These are phyloP conservation scores for Tiphia femorata DNA, from an alignment of 2,888 invertebrate genomes.

Conservation along the genomic window DNA sequence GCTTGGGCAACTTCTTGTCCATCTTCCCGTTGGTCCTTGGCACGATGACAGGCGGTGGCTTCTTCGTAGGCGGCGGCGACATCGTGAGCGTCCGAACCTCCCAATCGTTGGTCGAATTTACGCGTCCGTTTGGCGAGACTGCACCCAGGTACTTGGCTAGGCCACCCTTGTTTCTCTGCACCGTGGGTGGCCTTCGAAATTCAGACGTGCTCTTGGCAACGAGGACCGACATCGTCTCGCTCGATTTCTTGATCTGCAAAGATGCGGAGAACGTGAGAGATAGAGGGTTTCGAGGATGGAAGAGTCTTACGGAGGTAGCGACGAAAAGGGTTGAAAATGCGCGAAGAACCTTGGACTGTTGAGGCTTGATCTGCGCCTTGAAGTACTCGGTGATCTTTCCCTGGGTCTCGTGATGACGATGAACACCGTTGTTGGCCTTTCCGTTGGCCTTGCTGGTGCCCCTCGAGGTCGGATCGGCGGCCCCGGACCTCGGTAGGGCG, in stretches of 20 bases:
- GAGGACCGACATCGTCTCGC: constrained; percentile 56
- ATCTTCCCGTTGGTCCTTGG: constrained; percentile 72
- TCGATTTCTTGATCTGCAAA: constrained; percentile 50
- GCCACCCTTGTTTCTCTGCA: constrained; percentile 64
- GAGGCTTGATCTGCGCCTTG: constrained; percentile 85
- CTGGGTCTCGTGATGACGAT: constrained; percentile 69
- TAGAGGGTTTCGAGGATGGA: neutral
- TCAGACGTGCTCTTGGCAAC: constrained; percentile 62
- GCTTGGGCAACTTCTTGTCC: constrained; percentile 72
- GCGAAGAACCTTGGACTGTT: constrained; percentile 57
- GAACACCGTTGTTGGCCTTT: constrained; percentile 60
- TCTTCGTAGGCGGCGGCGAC: constrained; percentile 65
- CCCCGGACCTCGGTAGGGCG: constrained; percentile 58
- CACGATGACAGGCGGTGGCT: constrained; percentile 69
- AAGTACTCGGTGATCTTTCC: constrained; percentile 89
- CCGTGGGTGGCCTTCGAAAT: constrained; percentile 63
- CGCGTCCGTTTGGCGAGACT: constrained; percentile 45
- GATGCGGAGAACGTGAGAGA: no score
- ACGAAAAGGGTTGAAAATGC: neutral
- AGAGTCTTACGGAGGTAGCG: neutral
- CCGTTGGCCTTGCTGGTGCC: constrained; percentile 18
- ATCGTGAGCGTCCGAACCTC: constrained; percentile 54
- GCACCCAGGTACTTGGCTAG: constrained; percentile 60
- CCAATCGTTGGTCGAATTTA: constrained; percentile 51
- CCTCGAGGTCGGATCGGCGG: constrained; percentile 58